These are phyloP conservation scores for Aurelia aurita DNA, from an alignment of 30 jellyfish, hydroid and myxozoan species.

Conservation along the genomic window DNA sequence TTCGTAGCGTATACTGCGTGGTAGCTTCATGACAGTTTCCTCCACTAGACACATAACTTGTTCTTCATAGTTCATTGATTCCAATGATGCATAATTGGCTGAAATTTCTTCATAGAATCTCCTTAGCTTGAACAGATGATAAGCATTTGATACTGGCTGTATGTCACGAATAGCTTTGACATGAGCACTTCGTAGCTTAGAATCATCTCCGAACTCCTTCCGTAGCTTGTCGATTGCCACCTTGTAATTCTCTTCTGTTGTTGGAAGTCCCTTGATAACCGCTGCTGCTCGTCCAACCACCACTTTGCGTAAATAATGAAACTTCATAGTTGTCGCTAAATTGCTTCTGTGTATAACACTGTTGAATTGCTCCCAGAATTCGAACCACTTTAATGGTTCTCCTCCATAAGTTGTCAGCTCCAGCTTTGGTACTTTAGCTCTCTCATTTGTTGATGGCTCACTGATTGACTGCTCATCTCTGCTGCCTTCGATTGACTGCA, in stretches of 20 bases:
- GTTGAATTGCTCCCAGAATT: slow-evolving; percentile 53
- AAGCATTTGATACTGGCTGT: slow-evolving; percentile 43
- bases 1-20: slow-evolving; percentile 47
- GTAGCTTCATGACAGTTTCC: slow-evolving; percentile 57
- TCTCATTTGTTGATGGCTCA: slow-evolving; percentile 2
- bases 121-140: slow-evolving; percentile 40
- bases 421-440: slow-evolving; percentile 30
- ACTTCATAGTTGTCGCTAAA: slow-evolving; percentile 21
- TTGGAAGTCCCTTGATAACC: slow-evolving; percentile 21
- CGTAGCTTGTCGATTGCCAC: slow-evolving; percentile 28
- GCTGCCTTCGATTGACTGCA: too few species aligned
- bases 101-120: slow-evolving; percentile 63
- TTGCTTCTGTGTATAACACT: slow-evolving; percentile 5
- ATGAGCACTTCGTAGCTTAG: slow-evolving; percentile 49
- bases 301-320: slow-evolving; percentile 17
- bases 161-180: slow-evolving; percentile 55
- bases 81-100: slow-evolving; percentile 45
- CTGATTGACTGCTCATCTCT: slow-evolving; percentile 13
- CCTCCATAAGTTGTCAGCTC: slow-evolving; percentile 32
- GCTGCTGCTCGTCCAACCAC: slow-evolving; percentile 63
- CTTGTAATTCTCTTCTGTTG: slow-evolving; percentile 13
- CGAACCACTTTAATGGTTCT: slow-evolving; percentile 46
- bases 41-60: slow-evolving; percentile 52
- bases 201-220: slow-evolving; percentile 45
- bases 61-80: slow-evolving; percentile 52